Evolutionary conservation across 30 jellyfish, hydroid and myxozoan genomes (phyloP).

Genomic region (Calvadosia cruxmelitensis): DNA sequence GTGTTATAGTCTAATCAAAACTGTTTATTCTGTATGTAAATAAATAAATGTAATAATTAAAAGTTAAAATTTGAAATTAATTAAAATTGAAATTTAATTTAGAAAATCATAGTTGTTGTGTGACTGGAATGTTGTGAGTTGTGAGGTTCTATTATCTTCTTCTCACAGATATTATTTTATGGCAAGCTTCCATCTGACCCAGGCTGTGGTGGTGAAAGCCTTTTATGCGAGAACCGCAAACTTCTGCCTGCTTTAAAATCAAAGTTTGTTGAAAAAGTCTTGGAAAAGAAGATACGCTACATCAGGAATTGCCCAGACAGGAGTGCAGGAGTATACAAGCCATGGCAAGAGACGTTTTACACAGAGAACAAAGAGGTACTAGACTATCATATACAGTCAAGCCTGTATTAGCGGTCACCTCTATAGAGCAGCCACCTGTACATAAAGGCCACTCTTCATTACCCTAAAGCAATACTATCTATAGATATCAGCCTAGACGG

Average conservation of each 20-base stretch:
- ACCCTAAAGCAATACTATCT: too few species aligned
- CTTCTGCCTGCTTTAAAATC: slow-evolving; percentile 32
- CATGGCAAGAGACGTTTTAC: slow-evolving; percentile 61
- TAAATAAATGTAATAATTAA: too few species aligned
- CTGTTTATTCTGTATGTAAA: too few species aligned
- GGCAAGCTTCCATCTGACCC: slow-evolving; percentile 6
- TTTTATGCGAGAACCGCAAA: slow-evolving; percentile 39
- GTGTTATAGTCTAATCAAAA: too few species aligned
- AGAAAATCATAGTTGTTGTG: too few species aligned
- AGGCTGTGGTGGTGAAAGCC: slow-evolving; percentile 50
- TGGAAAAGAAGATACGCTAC: slow-evolving; percentile 32
- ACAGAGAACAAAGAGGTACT: slow-evolving; percentile 36
- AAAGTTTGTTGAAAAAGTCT: slow-evolving; percentile 32
- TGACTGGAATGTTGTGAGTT: too few species aligned
- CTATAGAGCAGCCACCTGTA: background rate
- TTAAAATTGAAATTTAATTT: too few species aligned
- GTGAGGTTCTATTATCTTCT: too few species aligned
- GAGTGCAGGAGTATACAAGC: background rate
- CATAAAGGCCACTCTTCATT: too few species aligned
- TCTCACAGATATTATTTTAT: background rate
- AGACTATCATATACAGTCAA: background rate
- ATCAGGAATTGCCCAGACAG: slow-evolving; percentile 46
- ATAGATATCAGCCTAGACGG: too few species aligned
- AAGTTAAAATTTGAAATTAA: too few species aligned
- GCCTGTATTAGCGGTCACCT: background rate